Percentiles rank a stretch among this genome's conserved stretches.
Conservation (phyloP, 1,140 invertebrate genomes). For the Sitodiplosis mosellana region DNA sequence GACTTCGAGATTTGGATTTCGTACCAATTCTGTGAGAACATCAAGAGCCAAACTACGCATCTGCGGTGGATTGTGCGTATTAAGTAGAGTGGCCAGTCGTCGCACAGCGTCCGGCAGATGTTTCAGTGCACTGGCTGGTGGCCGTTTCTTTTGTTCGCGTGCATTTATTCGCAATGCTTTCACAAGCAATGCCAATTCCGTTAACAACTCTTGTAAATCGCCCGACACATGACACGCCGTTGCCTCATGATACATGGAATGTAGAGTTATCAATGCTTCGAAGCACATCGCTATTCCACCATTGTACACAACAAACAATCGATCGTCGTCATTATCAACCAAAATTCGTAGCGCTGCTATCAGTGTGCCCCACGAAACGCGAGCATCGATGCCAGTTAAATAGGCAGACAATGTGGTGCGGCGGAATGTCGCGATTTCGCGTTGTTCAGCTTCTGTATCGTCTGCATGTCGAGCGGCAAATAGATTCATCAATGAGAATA, state of each 20-base stretch:
- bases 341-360: slow-evolving; percentile 74
- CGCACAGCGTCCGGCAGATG: slow-evolving; percentile 70
- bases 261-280: slow-evolving; percentile 76
- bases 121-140: slow-evolving; percentile 34
- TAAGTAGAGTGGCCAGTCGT: slow-evolving; percentile 69
- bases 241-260: slow-evolving; percentile 87
- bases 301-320: slow-evolving; percentile 71
- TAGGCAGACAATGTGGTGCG: slow-evolving; percentile 68
- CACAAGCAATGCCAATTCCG: slow-evolving; percentile 32
- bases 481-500: slow-evolving; percentile 75
- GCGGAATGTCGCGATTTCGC: slow-evolving; percentile 65
- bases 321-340: slow-evolving; percentile 75
- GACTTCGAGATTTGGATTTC: slow-evolving; percentile 64
- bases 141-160: slow-evolving; percentile 11
- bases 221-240: slow-evolving; percentile 70
- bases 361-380: slow-evolving; percentile 48
- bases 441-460: slow-evolving; percentile 55
- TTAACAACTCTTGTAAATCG: slow-evolving; percentile 65
- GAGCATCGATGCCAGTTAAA: slow-evolving; percentile 35
- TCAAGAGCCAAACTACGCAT: slow-evolving; percentile 62
- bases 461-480: slow-evolving; percentile 59
- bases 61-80: slow-evolving; percentile 77
- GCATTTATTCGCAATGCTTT: slow-evolving; percentile 15
- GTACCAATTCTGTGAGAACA: slow-evolving; percentile 65
- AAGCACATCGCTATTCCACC: slow-evolving; percentile 73